phyloP scores from a whole-genome alignment of 2,113 vertebrate genomes.

The Athene cunicularia region DNA sequence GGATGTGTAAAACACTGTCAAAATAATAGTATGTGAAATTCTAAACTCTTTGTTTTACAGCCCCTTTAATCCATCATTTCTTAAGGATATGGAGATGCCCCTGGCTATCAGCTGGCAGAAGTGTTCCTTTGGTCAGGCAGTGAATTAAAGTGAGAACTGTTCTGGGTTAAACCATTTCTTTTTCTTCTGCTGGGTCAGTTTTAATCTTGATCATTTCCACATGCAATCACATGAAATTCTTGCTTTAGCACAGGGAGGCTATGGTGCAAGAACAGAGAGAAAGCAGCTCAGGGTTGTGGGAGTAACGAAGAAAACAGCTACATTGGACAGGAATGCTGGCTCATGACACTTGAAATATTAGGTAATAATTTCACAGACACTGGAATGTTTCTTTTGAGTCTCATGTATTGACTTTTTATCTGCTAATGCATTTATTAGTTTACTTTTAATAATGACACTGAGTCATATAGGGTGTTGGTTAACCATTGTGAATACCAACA shows the following conservation, averaged over 20 bases:
- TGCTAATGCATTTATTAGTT: not conserved
- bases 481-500: conserved; percentile 13
- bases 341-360: not conserved
- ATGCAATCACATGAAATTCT: not conserved
- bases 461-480: conserved; percentile 52
- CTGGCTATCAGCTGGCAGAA: not conserved
- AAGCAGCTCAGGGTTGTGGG: not conserved
- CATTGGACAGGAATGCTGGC: not conserved
- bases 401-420: not conserved
- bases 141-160: not conserved
- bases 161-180: not conserved
- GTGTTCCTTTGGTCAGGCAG: not conserved
- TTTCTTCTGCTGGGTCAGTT: not conserved
- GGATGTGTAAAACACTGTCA: not conserved
- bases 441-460: not conserved
- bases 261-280: not conserved
- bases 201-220: conserved; percentile 13
- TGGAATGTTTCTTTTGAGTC: conserved; percentile 23
- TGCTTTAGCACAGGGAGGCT: not conserved
- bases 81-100: not conserved
- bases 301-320: not conserved
- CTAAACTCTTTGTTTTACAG: not conserved
- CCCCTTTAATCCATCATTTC: not conserved
- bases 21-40: not conserved
- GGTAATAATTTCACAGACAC: not conserved